These are phyloP conservation scores for Penaeus chinensis DNA, from an alignment of 1,140 invertebrate species.

Conservation along the genomic window DNA sequence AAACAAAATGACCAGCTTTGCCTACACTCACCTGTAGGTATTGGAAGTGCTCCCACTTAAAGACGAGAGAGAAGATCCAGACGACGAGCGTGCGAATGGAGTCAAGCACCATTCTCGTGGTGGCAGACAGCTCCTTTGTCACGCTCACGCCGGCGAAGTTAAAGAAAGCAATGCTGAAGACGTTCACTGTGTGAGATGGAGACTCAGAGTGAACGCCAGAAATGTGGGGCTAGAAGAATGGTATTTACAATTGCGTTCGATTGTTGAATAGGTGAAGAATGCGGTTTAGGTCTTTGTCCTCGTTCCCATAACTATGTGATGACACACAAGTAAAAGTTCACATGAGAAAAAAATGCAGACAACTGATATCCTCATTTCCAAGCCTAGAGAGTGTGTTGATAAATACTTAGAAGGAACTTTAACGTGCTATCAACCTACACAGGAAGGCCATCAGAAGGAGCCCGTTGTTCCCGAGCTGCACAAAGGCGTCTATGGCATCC, in stretches of 20 bases:
- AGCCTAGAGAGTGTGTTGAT: too few species aligned
- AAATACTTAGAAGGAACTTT: too few species aligned
- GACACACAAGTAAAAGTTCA: neutral
- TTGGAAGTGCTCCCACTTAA: constrained; percentile 85
- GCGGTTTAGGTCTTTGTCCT: too few species aligned
- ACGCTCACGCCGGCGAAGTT: constrained; percentile 97
- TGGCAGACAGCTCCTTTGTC: constrained; percentile 92
- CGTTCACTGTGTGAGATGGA: constrained; percentile 76
- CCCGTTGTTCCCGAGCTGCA: constrained; percentile 45
- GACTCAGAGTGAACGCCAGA: constrained; percentile 52
- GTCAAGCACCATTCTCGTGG: constrained; percentile 92
- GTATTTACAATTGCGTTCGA: neutral
- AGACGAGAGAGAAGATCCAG: constrained; percentile 82
- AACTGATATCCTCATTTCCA: neutral
- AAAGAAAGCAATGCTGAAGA: constrained; percentile 94
- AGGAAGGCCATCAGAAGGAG: constrained; percentile 5
- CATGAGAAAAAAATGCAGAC: neutral
- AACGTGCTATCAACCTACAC: neutral
- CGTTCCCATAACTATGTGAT: neutral
- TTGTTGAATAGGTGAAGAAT: neutral
- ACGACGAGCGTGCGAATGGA: constrained; percentile 90
- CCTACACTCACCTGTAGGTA: constrained; percentile 76
- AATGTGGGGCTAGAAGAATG: constrained; percentile 18
- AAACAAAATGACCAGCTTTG: constrained; percentile 33
- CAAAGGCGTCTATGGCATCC: constrained; percentile 44